Evolutionary conservation across 2,113 vertebrate species (phyloP).

Genomic region (Notarius lentiginosus): DNA sequence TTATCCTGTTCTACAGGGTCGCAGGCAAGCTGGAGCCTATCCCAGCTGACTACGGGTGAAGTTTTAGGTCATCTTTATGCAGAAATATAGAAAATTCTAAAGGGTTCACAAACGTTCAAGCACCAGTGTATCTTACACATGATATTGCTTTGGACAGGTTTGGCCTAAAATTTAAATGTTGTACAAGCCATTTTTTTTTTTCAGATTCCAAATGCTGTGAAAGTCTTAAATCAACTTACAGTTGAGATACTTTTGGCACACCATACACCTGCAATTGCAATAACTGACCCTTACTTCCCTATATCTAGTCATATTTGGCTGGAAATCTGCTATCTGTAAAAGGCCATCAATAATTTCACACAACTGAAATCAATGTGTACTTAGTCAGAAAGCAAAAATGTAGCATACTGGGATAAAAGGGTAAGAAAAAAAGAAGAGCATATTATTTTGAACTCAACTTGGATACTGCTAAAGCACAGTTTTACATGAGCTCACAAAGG

Average conservation of each 20-base stretch:
- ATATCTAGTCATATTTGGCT: background rate
- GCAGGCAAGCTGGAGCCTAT: too few relatives aligned
- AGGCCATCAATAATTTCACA: background rate
- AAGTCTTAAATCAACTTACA: background rate
- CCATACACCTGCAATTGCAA: background rate
- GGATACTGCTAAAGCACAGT: slow-evolving; percentile 42
- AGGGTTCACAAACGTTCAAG: too few relatives aligned
- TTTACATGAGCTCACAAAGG: slow-evolving; percentile 61
- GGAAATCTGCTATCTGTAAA: background rate
- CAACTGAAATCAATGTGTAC: slow-evolving; percentile 3
- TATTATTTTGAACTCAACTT: slow-evolving; percentile 47
- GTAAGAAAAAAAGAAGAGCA: slow-evolving; percentile 28
- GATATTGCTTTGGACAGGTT: background rate
- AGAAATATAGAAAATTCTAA: too few relatives aligned
- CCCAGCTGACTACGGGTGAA: too few relatives aligned
- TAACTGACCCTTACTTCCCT: background rate
- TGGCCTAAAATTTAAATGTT: background rate
- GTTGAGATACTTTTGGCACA: background rate
- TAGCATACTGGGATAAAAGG: slow-evolving; percentile 18
- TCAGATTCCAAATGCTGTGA: background rate
- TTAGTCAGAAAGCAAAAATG: background rate
- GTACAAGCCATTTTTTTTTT: background rate
- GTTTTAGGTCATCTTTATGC: too few relatives aligned
- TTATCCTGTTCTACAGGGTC: too few relatives aligned
- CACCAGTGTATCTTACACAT: background rate